Evolutionary conservation across 2,888 invertebrate species (phyloP), one percentile per base, ranked within the genome.

Genomic region (Anoplius nigerrimus): DNA sequence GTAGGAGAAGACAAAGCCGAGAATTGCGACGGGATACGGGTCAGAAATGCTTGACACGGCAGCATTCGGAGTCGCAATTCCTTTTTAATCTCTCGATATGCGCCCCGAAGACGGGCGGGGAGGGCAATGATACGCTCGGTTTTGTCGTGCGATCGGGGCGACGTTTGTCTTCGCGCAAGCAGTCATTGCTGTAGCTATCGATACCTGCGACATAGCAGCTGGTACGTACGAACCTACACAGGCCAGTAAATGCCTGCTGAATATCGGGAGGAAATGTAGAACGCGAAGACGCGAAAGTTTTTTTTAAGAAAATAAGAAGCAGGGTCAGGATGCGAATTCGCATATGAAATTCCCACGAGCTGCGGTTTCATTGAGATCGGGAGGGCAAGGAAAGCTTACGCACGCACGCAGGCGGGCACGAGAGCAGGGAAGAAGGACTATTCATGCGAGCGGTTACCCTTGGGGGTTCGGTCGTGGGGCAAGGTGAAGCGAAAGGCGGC

Each of bases 41-140:
- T 86, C 86, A 86, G 86, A 85, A 87, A 85, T 85, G 85, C 84
- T 86, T 85, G 82, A 82, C 84, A 81, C 77, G 79, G 86, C 84
- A 86, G 76, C 84, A 86, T 86, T 84, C 84, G 82, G 78, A 83
- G 81, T 83, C 87, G 86, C 84, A 85, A 79, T 85, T 84, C 85
- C 84, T 87, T 48, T 86, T 84, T 84, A 83, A 84, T 87, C 83
- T 83, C 74, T 66, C 78, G 79, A 80, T 81, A 76, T 74, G 77
- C 72, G 66, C 74, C 76, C n/a, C 74, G 65, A 80, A 75, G 78
- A 77, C 54, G 48, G 56, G 58, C 27, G 27, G 16, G 54, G 54
- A 13, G 46, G 24, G 34, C 51, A 11, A 34, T 34, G 34, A 34
- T 34, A 34, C 34, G 34, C 11, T 75, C 69, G 66, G 64, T 72